Evolutionary conservation across 2,888 invertebrate genomes (phyloP).

Genomic region (Drosophila longiperda): DNA sequence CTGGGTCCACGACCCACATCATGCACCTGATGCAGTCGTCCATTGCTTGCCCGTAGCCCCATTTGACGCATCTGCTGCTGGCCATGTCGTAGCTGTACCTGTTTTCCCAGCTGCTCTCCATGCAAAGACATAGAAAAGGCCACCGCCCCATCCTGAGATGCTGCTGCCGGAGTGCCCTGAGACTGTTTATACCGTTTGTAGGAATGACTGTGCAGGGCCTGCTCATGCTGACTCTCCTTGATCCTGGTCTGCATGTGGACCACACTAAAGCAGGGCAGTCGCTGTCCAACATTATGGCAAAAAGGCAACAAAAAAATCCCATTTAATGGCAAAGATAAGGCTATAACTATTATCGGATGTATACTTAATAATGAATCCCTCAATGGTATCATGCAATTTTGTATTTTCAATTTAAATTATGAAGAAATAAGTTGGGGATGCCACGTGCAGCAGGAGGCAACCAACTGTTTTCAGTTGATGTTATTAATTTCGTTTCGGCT

Average conservation of each 20-base stretch:
- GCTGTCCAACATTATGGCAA: constrained; percentile 55
- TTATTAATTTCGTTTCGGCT: neutral
- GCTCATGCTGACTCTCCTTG: constrained; percentile 69
- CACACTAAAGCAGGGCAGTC: constrained; percentile 82
- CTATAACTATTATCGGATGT: too few species aligned
- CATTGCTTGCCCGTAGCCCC: constrained; percentile 27
- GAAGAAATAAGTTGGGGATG: neutral
- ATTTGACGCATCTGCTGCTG: constrained; percentile 23
- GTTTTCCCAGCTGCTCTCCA: neutral
- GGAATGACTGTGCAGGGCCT: constrained; percentile 58
- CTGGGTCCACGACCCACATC: constrained; percentile 40
- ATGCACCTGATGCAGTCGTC: constrained; percentile 66
- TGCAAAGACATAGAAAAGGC: neutral
- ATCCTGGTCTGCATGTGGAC: constrained; percentile 79
- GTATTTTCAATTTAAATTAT: neutral
- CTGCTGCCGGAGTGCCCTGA: neutral
- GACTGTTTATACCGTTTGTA: constrained; percentile 77
- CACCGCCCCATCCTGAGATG: constrained; percentile 23
- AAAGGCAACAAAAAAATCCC: neutral
- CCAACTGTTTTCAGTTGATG: neutral
- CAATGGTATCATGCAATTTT: too few species aligned
- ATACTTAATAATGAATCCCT: too few species aligned
- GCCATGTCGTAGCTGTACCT: constrained; percentile 4
- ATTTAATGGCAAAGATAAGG: neutral
- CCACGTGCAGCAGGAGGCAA: neutral